A percentile compares a stretch with the other conserved stretches of the same genome.
phyloP scores from a whole-genome alignment of 1,140 invertebrate species.

The Pogonomyrmex californicus region DNA sequence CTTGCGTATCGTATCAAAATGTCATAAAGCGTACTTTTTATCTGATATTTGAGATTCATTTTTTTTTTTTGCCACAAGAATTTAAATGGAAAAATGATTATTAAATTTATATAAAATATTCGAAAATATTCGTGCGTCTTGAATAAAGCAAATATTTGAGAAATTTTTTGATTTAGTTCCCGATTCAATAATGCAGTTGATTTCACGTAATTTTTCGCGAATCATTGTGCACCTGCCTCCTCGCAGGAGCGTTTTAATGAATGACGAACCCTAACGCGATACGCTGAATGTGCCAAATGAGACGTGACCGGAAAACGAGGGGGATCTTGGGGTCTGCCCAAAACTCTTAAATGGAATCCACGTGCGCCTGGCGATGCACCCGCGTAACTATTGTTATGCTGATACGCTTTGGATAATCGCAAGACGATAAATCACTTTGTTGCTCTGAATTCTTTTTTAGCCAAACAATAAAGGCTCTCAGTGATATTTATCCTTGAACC shows the following conservation, averaged over 20 bases:
- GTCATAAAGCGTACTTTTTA: not conserved
- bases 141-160: not conserved
- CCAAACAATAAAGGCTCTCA: not conserved
- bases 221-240: constrained; percentile 26
- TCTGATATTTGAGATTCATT: not conserved
- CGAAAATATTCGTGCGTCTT: not conserved
- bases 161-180: not conserved
- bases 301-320: constrained; percentile 54
- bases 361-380: constrained; percentile 46
- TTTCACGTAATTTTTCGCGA: constrained; percentile 3
- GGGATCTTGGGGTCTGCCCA: not conserved
- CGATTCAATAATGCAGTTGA: constrained; percentile 7
- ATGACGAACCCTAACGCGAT: constrained; percentile 28
- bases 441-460: not conserved
- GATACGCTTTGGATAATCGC: constrained; percentile 32
- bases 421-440: constrained; percentile 21
- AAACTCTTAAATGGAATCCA: constrained; percentile 29
- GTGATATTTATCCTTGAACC: not conserved
- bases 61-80: not conserved
- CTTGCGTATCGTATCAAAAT: not conserved
- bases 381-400: constrained; percentile 55
- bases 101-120: constrained; percentile 7
- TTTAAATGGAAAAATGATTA: not conserved
- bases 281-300: constrained; percentile 60
- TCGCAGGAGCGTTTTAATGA: constrained; percentile 15